These are phyloP conservation scores for Harlomillsia oculata DNA, from an alignment of 1,140 invertebrate genomes.

Conservation along the genomic window DNA sequence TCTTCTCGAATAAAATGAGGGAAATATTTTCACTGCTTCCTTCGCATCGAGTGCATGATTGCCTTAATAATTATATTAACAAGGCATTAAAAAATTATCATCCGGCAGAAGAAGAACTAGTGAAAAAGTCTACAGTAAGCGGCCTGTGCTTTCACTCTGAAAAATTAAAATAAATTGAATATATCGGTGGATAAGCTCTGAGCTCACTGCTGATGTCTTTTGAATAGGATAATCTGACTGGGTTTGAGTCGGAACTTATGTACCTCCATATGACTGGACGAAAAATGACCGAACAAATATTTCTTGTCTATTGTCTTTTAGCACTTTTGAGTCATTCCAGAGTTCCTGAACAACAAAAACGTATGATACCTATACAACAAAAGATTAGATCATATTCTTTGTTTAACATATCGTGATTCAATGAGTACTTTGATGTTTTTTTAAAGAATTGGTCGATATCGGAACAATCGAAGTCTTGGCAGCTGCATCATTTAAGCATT, in stretches of 20 bases:
- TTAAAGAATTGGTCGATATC: not conserved
- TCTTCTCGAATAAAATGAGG: not conserved
- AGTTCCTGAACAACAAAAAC: not conserved
- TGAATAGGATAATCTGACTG: conserved; percentile 5
- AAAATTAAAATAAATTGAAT: not conserved
- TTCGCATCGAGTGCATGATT: conserved; percentile 10
- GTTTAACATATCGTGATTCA: not conserved
- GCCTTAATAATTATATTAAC: not conserved
- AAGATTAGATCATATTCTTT: too few relatives aligned
- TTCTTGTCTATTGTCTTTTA: conserved; percentile 7
- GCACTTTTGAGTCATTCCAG: conserved; percentile 24
- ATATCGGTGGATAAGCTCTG: not conserved
- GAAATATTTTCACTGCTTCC: conserved; percentile 7
- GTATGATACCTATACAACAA: conserved; percentile 19
- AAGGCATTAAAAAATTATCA: not conserved
- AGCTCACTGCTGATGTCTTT: not conserved
- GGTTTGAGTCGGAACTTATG: conserved; percentile 15
- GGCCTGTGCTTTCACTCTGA: too few relatives aligned
- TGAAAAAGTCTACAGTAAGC: not conserved
- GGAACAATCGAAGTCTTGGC: not conserved
- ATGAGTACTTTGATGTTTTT: not conserved
- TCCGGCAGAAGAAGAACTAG: conserved; percentile 11
- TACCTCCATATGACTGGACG: not conserved
- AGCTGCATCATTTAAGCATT: not conserved
- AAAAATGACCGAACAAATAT: not conserved